These are phyloP conservation scores for Pilophorus perplexus DNA, from an alignment of 2,888 invertebrate genomes.

Conservation along the genomic window DNA sequence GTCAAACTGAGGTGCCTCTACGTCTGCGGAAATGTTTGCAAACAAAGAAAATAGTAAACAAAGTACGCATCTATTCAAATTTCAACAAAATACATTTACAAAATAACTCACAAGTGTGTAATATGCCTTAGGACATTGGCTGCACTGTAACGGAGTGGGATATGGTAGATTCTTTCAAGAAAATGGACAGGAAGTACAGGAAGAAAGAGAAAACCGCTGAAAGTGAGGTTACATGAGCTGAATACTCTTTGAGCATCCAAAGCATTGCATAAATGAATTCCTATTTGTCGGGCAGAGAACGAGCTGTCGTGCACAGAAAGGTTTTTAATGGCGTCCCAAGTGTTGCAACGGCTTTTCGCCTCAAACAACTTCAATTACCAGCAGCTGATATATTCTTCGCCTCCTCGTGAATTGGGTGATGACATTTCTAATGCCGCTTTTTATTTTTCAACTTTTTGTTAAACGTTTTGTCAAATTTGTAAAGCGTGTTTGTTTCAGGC, in stretches of 20 bases:
- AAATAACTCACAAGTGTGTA: background rate
- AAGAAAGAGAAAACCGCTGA: background rate
- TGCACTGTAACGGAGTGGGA: conserved; percentile 37
- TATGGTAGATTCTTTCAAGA: conserved; percentile 38
- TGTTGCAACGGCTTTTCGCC: conserved; percentile 16
- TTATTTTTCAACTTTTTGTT: background rate
- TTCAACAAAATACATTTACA: background rate
- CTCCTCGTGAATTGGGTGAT: conserved; percentile 14
- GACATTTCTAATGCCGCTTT: background rate
- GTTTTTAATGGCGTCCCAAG: conserved; percentile 17
- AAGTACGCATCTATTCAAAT: background rate
- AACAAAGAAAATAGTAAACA: conserved; percentile 10
- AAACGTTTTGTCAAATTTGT: background rate
- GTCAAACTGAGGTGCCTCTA: conserved; percentile 22
- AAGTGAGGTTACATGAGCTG: background rate
- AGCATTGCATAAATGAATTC: too few relatives aligned
- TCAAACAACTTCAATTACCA: conserved; percentile 33
- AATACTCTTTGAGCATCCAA: too few relatives aligned
- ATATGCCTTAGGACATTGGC: conserved; percentile 18
- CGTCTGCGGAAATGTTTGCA: conserved; percentile 16
- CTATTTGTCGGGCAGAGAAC: too few relatives aligned
- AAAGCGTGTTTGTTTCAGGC: too few relatives aligned
- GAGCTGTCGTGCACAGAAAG: conserved; percentile 5
- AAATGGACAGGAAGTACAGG: conserved; percentile 17
- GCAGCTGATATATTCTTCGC: conserved; percentile 22